Base-by-base conservation (phyloP, 2,888 invertebrate genomes). In the Dinocampus coccinellae region DNA sequence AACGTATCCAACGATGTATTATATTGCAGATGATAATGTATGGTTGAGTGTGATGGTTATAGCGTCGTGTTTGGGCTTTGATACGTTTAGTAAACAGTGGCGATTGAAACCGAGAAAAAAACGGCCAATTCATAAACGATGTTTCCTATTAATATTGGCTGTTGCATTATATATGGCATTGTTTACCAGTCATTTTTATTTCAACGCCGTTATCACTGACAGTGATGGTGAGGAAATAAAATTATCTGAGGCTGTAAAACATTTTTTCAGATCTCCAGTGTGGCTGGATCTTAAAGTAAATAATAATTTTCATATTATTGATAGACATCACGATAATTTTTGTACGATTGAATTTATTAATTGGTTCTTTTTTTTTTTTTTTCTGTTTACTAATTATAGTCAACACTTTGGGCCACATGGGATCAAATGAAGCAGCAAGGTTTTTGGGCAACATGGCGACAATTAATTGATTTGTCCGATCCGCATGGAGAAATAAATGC, bases 401-500 rank as follows among this genome's bases (percentile, higher is more conserved):
- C 83, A 9, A 87, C 87, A 24, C 83, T 97, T 0, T 87, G 90
- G 16, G 94, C 95, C 70, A 92, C 94, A 0, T 96, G 94, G 88
- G 90, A 90, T 62, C 95, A 93, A 83, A 94, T 93, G 0, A 93
- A 93, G 82, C 92, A 93, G 79, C 93, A 97, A 83, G 98, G 98
- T 72, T 97, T 85, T 65, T 86, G 84, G 83, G 95, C 94, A 81
- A 92, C 96, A 0, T 97, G 95, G 95, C 92, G 93, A 79, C 94
- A 96, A 84, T 90, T 97, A 24, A 91, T 96, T 7, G 94, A 96
- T 75, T 89, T 95, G 11, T 92, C 96, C 4, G 98, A 98, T 88
- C 95, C 96, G 0, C 93, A 94, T 79, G 98, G 97, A 0, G 97
- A 97, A 86, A 92, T 94, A 75, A 96, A 97, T 87, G 95, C 98